Evolutionary conservation across 1,140 invertebrate species (phyloP).

Genomic region (Alviniconcha marisindica): DNA sequence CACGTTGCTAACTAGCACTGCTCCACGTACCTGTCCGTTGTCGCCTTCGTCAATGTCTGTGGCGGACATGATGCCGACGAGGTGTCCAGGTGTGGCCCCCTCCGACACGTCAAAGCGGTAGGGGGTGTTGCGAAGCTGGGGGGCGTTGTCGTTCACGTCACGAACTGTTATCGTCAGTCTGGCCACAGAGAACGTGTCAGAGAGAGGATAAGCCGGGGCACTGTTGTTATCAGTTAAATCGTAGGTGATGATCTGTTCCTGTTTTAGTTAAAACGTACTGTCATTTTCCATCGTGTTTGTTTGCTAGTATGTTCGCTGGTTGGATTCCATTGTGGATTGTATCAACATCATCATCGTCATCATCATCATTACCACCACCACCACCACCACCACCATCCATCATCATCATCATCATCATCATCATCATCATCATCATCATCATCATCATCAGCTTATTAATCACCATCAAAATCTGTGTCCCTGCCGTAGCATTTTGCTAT

Average conservation of each 20-base stretch:
- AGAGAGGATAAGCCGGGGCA: too few relatives aligned
- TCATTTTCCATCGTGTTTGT: background rate
- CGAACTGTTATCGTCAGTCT: slow-evolving; percentile 90
- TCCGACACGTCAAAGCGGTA: slow-evolving; percentile 77
- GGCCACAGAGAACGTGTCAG: slow-evolving; percentile 85
- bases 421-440: too few relatives aligned
- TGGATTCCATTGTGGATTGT: background rate
- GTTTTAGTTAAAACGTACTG: background rate
- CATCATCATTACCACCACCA: too few relatives aligned
- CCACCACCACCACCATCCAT: too few relatives aligned
- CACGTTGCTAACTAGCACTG: too few relatives aligned
- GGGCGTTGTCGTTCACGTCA: slow-evolving; percentile 93
- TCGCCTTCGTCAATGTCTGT: slow-evolving; percentile 87
- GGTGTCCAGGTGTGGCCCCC: slow-evolving; percentile 39
- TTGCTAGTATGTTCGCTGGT: background rate
- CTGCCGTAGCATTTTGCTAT: background rate
- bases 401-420: background rate
- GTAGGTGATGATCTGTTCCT: too few relatives aligned
- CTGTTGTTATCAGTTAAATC: too few relatives aligned
- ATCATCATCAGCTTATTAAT: background rate
- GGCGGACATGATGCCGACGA: slow-evolving; percentile 82
- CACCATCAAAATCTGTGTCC: background rate
- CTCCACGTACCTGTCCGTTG: slow-evolving; percentile 77
- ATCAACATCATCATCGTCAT: background rate
- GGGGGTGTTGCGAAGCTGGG: slow-evolving; percentile 75